Conservation (phyloP, 1,140 invertebrate genomes). For the Pentalonia nigronervosa region DNA sequence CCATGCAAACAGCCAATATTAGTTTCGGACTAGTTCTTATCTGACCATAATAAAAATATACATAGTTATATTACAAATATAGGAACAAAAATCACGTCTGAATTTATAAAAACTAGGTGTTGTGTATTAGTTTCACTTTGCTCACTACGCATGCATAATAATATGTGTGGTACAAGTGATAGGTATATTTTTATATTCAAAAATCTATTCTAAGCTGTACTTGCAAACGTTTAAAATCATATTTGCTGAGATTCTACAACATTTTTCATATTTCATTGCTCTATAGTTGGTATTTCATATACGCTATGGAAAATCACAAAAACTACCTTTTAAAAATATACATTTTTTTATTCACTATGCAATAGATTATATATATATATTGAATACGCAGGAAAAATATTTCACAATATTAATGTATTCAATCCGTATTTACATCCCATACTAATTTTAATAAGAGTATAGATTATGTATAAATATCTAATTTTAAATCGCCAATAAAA, state of each 20-base stretch:
- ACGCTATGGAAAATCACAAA: background rate
- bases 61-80: background rate
- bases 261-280: background rate
- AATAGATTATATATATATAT: background rate
- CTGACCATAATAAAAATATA: background rate
- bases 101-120: background rate
- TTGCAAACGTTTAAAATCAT: background rate
- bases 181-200: background rate
- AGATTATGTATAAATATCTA: background rate
- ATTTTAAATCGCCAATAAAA: constrained; percentile 27
- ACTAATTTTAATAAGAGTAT: background rate
- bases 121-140: background rate
- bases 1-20: background rate
- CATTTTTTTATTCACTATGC: background rate
- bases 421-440: background rate
- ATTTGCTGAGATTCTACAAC: background rate
- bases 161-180: background rate
- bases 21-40: constrained; percentile 30
- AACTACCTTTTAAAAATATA: background rate
- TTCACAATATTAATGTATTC: background rate
- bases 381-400: background rate
- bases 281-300: background rate
- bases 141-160: background rate
- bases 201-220: background rate
- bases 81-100: background rate